Evolutionary conservation across 2,797 vertebrate genomes (phyloP).

Genomic region (Scleropages formosus): DNA sequence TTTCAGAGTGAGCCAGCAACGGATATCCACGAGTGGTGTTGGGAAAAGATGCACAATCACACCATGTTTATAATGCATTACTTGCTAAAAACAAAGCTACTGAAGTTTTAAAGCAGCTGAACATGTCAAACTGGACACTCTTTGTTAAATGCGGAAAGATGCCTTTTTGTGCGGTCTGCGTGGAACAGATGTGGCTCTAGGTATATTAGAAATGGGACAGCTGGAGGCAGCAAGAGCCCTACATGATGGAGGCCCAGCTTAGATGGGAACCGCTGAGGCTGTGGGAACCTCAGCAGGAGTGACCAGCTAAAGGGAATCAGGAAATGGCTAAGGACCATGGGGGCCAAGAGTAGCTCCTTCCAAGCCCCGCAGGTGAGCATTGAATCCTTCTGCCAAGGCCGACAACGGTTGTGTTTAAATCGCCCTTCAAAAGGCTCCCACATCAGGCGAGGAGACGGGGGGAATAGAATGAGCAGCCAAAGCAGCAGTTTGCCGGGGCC

Average conservation of each 20-base stretch:
- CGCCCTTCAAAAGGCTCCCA: conserved; percentile 19
- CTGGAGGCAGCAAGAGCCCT: neutral
- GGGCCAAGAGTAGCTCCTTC: neutral
- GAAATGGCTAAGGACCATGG: neutral
- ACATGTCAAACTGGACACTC: no score
- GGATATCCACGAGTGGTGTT: no score
- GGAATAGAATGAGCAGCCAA: neutral
- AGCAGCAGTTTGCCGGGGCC: neutral
- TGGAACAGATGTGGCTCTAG: neutral
- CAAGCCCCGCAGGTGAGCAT: conserved; percentile 10
- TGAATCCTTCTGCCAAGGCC: conserved; percentile 16
- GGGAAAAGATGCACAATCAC: no score
- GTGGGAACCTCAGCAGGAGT: neutral
- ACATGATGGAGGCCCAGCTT: conserved; percentile 14
- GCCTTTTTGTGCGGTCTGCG: neutral
- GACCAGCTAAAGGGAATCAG: conserved; percentile 8
- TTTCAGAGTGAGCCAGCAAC: no score
- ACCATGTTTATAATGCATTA: no score
- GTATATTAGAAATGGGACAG: neutral
- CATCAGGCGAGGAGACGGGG: conserved; percentile 15
- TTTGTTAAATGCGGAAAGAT: neutral
- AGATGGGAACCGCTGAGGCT: neutral
- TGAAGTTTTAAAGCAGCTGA: no score
- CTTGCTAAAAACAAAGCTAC: no score
- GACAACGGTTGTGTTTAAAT: conserved; percentile 23